These are phyloP conservation scores for Zygothrica quintamaculata DNA, from an alignment of 2,888 invertebrate species.

Conservation along the genomic window DNA sequence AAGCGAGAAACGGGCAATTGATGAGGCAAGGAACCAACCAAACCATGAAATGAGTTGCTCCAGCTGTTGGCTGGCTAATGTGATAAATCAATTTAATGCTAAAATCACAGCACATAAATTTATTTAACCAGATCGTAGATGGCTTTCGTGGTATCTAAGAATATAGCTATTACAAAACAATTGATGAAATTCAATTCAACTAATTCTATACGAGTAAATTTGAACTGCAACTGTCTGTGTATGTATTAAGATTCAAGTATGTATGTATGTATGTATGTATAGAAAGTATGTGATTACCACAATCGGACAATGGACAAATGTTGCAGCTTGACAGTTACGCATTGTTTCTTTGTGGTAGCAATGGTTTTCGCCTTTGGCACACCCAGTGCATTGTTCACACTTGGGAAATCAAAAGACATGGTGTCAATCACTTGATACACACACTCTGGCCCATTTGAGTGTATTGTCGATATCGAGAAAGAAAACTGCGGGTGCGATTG, in stretches of 20 bases:
- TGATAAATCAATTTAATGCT: conserved; percentile 1
- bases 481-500: conserved; percentile 33
- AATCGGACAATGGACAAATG: conserved; percentile 19
- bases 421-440: conserved; percentile 42
- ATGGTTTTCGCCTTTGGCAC: conserved; percentile 8
- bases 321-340: conserved; percentile 16
- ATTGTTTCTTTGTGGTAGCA: conserved; percentile 11
- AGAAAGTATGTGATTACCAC: conserved; percentile 1
- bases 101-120: conserved; percentile 2
- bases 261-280: background rate
- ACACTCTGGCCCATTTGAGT: conserved; percentile 34
- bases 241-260: background rate
- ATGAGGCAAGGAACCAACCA: conserved; percentile 1
- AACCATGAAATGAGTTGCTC: background rate
- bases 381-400: conserved; percentile 48
- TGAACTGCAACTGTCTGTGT: background rate
- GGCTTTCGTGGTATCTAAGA: background rate
- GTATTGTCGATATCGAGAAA: conserved; percentile 16
- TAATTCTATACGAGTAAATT: background rate
- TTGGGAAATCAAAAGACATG: conserved; percentile 74
- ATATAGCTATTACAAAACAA: background rate
- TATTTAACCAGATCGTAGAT: background rate
- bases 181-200: background rate
- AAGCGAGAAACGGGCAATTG: background rate
- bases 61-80: conserved; percentile 2